A percentile compares a stretch with the other conserved stretches of the same genome.
Evolutionary conservation across 2,888 invertebrate genomes (phyloP).

Genomic region (Drosophila vallismaia): DNA sequence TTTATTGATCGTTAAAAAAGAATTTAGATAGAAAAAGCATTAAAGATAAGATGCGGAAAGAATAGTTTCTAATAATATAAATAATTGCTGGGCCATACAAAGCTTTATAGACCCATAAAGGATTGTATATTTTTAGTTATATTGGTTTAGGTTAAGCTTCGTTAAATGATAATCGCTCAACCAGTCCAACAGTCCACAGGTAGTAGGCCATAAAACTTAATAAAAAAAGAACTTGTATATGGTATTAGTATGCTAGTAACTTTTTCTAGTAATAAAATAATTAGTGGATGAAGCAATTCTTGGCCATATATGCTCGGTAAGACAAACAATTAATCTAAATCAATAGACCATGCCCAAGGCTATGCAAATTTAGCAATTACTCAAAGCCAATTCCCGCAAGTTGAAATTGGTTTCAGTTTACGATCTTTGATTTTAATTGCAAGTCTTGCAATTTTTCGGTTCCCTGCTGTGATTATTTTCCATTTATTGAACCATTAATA

Average conservation of each 20-base stretch:
- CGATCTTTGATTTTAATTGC: constrained; percentile 34
- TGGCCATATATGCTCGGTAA: background rate
- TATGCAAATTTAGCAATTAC: constrained; percentile 27
- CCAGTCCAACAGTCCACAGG: background rate
- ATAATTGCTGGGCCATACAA: background rate
- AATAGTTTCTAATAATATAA: background rate
- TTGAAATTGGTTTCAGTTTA: constrained; percentile 37
- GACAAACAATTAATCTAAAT: constrained; percentile 28
- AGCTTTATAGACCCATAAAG: constrained; percentile 1
- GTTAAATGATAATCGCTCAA: background rate
- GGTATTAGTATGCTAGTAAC: background rate
- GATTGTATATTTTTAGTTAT: constrained; percentile 2
- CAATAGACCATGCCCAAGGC: constrained; percentile 29
- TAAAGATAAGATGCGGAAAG: background rate
- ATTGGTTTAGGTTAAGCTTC: constrained; percentile 2
- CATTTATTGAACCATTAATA: constrained; percentile 36
- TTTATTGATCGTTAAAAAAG: constrained; percentile 36
- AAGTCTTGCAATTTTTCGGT: constrained; percentile 13
- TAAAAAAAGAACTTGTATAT: background rate
- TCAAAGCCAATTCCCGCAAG: constrained; percentile 17
- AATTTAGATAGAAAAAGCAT: background rate
- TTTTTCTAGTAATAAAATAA: background rate
- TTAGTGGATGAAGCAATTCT: background rate
- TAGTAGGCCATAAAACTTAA: background rate
- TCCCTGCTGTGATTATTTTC: constrained; percentile 57